Base-by-base conservation (phyloP, 2,888 invertebrate genomes). In the Physocephala rufipes region DNA sequence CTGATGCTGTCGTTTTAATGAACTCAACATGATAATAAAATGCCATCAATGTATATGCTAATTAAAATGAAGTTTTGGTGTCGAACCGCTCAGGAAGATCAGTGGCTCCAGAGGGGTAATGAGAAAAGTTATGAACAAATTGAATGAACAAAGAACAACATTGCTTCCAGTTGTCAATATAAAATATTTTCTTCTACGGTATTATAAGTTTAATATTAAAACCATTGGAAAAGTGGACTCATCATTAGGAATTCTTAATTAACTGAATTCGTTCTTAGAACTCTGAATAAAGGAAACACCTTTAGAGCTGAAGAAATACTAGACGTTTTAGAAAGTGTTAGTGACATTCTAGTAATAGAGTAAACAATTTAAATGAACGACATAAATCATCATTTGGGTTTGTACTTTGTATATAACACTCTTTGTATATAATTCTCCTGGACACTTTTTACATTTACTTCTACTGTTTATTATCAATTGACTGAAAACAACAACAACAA, bases 21-120 rank as follows among this genome's bases (percentile, higher is more conserved):
- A 68, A 68, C 68, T 62, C 68, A 49, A 68, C 68, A 68, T 61
- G 62, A 51, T 51, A 21, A 62, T 61, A 49, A 68, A 61, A 67
- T 67, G 26, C 45, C 30, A 51, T 59, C 49, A 49, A 47, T 67
- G 59, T 61, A 49, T 61, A 67, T 67, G 67, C 30, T 63, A 63
- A 63, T 47, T n/a, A 67, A 61, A 59, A 59, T 28, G 21, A n/a
- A 26, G 47, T 30, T 61, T 59, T 59, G 49, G n/a, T n/a, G n/a
- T n/a, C n/a, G n/a, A n/a, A n/a, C n/a, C n/a, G n/a, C n/a, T n/a
- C n/a, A n/a, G 49, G 49, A 64, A 64, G 49, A 64, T 1, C 61
- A 15, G 28, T 16, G 53, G 24, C 12, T 53, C 21, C 19, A 53
- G n/a, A n/a, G n/a, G n/a, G n/a, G n/a, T n/a, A n/a, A n/a, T n/a